Base-by-base conservation (phyloP, 2,797 vertebrate genomes). In the Danio kyathit region DNA sequence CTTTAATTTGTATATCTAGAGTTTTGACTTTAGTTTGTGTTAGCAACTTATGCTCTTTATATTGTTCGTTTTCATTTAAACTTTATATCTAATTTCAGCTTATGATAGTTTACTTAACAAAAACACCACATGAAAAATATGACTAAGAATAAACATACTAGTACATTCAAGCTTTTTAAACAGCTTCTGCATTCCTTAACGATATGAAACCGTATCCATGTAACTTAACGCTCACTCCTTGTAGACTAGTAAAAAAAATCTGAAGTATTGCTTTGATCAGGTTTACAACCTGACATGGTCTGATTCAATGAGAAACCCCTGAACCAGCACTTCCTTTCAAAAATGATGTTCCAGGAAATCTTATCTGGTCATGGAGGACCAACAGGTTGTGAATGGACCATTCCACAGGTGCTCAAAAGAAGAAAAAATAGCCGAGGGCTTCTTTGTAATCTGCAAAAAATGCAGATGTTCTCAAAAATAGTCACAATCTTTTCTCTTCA, bases 341-440 rank as follows among this genome's bases (percentile, higher is more conserved):
- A 72, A 69, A 61, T n/a, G 19, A 73, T 73, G 49, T 2, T 4
- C 16, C 57, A 29, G 5, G 79, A 80, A 66, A 80, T 54, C 63
- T 41, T 21, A 74, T 74, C 79, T 65, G 51, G 70, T 54, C 19
- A 49, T 12, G 43, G 51, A 66, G 61, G 61, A 8, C 7, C 40
- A 29, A 56, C 17, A 66, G 63, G 43, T 41, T 66, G 29, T 19
- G 10, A 51, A 52, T 46, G 17, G 54, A 41, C 19, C 56, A 60
- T 75, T 71, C 54, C 48, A 60, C 84, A 83, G 70, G 44, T 83
- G 82, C 44, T 65, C 48, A 10, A 0, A 3, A 13, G 7, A 46
- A 43, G 2, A 54, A 52, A 46, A 70, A 69, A 38, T 40, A 19
- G 41, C 29, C 29, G 79, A n/a, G 56, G 40, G 67, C 69, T 79